Evolutionary conservation across 1,140 invertebrate genomes (phyloP).

Genomic region (Bombyx mandarina): DNA sequence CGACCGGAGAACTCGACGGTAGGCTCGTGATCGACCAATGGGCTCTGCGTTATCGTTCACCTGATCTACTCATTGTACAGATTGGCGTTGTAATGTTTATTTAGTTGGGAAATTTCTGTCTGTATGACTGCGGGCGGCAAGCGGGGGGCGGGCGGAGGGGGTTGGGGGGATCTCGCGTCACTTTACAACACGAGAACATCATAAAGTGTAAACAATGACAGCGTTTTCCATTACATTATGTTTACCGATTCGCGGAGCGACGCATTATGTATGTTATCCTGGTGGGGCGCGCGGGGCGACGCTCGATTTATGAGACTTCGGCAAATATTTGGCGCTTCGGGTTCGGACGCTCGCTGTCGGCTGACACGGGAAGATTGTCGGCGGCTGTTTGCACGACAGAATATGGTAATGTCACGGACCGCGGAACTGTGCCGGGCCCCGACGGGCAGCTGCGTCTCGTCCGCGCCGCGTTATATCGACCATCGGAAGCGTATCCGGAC

Average conservation of each 20-base stretch:
- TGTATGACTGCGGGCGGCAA: neutral
- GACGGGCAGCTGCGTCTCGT: slow-evolving; percentile 16
- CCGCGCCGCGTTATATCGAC: slow-evolving; percentile 23
- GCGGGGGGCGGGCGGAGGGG: slow-evolving; percentile 9
- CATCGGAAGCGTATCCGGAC: slow-evolving; percentile 24
- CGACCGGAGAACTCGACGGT: no score
- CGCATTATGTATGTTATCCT: slow-evolving; percentile 69
- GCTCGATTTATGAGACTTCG: slow-evolving; percentile 63
- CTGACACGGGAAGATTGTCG: slow-evolving; percentile 65
- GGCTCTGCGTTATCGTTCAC: no score
- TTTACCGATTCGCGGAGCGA: slow-evolving; percentile 64
- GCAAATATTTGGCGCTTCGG: slow-evolving; percentile 66
- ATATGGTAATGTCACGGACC: slow-evolving; percentile 51
- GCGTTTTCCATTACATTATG: slow-evolving; percentile 71
- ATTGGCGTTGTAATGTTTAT: no score
- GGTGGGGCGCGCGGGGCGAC: slow-evolving; percentile 47
- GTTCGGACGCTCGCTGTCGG: slow-evolving; percentile 48
- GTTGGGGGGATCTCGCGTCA: slow-evolving; percentile 44
- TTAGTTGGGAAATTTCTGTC: neutral
- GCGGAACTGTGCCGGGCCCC: no score
- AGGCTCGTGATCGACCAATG: neutral
- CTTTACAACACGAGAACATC: slow-evolving; percentile 61
- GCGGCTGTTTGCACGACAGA: slow-evolving; percentile 51
- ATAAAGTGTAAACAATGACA: slow-evolving; percentile 68
- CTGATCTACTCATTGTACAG: no score